Evolutionary conservation across 2,113 vertebrate species (phyloP).

Genomic region (Prolemur simus): DNA sequence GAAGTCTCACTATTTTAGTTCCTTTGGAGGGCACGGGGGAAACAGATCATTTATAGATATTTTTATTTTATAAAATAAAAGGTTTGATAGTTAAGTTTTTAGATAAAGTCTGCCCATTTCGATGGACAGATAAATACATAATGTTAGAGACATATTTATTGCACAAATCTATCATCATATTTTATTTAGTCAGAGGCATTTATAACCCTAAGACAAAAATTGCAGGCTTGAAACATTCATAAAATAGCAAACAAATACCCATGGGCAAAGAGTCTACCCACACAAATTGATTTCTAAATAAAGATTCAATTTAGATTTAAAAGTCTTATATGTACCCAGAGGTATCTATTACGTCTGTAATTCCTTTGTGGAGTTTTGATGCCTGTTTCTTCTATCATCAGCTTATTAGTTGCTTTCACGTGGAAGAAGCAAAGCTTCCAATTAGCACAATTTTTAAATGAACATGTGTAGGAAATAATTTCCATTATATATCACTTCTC

Average conservation of each 20-base stretch:
- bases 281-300: slow-evolving; percentile 77
- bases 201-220: slow-evolving; percentile 64
- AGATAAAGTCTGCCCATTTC: slow-evolving; percentile 39
- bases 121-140: slow-evolving; percentile 60
- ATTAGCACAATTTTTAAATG: slow-evolving; percentile 65
- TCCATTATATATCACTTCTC: slow-evolving; percentile 15
- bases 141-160: slow-evolving; percentile 60
- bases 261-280: slow-evolving; percentile 61
- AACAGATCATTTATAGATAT: slow-evolving; percentile 3
- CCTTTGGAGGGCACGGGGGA: not conserved
- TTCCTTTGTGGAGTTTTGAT: slow-evolving; percentile 39
- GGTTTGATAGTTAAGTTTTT: slow-evolving; percentile 56
- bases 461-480: slow-evolving; percentile 58
- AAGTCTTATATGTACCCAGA: slow-evolving; percentile 58
- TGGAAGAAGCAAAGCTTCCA: slow-evolving; percentile 35
- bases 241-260: slow-evolving; percentile 66
- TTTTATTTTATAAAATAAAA: slow-evolving; percentile 54
- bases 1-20: not conserved
- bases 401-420: slow-evolving; percentile 56
- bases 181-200: slow-evolving; percentile 75
- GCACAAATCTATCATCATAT: slow-evolving; percentile 58
- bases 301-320: slow-evolving; percentile 76
- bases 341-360: slow-evolving; percentile 56
- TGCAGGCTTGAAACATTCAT: slow-evolving; percentile 73
- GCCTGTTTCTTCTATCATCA: slow-evolving; percentile 55